Percentiles rank a stretch among this genome's conserved stretches.
Conservation (phyloP, 2,888 invertebrate species). For the Stenurella melanura region DNA sequence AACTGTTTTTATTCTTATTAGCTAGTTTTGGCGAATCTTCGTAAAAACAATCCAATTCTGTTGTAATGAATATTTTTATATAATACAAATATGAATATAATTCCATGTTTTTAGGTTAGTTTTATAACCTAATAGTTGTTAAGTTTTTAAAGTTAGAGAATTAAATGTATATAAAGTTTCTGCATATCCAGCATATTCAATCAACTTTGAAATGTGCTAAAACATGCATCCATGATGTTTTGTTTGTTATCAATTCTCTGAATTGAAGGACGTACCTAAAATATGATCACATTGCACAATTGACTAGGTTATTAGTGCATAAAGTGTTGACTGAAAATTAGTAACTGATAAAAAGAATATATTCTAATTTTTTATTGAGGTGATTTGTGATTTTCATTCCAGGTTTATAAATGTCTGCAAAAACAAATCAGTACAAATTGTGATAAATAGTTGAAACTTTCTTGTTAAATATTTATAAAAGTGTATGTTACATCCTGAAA, state of each 20-base stretch:
- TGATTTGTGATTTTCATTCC: neutral
- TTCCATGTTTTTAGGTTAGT: conserved; percentile 23
- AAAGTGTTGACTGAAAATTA: neutral
- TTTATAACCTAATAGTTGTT: conserved; percentile 26
- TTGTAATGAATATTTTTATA: neutral
- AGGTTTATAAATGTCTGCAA: conserved; percentile 13
- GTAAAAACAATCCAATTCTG: conserved; percentile 2
- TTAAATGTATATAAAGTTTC: neutral
- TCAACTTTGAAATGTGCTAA: neutral
- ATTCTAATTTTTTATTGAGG: neutral
- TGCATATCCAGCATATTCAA: conserved; percentile 10
- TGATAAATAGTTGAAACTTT: conserved; percentile 37
- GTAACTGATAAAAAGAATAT: neutral
- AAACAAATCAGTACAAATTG: conserved; percentile 35
- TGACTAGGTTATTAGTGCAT: conserved; percentile 8
- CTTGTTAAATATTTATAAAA: conserved; percentile 22
- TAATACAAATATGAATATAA: neutral
- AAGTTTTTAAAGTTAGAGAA: neutral
- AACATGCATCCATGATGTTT: neutral
- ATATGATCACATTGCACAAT: neutral
- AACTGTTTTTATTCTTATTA: neutral
- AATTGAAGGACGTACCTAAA: neutral
- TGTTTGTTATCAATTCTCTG: neutral
- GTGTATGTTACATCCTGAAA: conserved; percentile 13
- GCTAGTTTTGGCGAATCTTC: neutral